Evolutionary conservation across 1,140 invertebrate genomes (phyloP), one percentile per base, ranked within the genome.

Genomic region (Thalassaphorura encarpata): DNA sequence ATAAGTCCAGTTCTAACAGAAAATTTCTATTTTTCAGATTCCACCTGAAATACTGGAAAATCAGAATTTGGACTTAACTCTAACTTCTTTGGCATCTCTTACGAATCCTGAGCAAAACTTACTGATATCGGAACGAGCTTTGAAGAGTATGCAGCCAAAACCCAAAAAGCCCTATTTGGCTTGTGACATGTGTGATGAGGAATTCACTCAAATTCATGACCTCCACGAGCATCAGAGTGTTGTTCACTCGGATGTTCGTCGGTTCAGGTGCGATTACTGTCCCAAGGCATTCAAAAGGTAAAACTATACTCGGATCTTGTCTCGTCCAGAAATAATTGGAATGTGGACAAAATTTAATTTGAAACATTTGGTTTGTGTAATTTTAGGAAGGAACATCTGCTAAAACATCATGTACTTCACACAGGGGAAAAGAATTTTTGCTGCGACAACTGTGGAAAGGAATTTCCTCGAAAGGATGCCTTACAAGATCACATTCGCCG

Each of bases 91-190:
- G 4, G 6, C 40, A 16, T 24, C 18, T 3, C 8, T 6, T 27
- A 13, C 16, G 2, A 8, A 21, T 43, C 5, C 47, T 0, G 29
- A 39, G 4, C 21, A 39, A n/a, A 29, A 33, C 21, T 48, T 54
- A 23, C 52, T 33, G 23, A 48, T 53, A 21, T 54, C 54, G 4
- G 60, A 61, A 23, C 57, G 57, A 27, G 47, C 58, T 16, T 18
- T 57, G 3, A 43, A 52, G n/a, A 63, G 62, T 45, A 52, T 63
- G 50, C 62, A 63, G 33, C 62, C 62, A 3, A 60, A 63, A 45
- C 62, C 62, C 13, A 63, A 63, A 42, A 63, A 57, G 24, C 54
- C 62, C 19, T 63, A 58, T 23, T 52, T 57, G 16, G 53, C 23
- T 31, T 64, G 62, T 43, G 62, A 64, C 41, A 61, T 64, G 56